Base-by-base conservation (phyloP, 2,113 vertebrate species). In the Pycnonotus jocosus region DNA sequence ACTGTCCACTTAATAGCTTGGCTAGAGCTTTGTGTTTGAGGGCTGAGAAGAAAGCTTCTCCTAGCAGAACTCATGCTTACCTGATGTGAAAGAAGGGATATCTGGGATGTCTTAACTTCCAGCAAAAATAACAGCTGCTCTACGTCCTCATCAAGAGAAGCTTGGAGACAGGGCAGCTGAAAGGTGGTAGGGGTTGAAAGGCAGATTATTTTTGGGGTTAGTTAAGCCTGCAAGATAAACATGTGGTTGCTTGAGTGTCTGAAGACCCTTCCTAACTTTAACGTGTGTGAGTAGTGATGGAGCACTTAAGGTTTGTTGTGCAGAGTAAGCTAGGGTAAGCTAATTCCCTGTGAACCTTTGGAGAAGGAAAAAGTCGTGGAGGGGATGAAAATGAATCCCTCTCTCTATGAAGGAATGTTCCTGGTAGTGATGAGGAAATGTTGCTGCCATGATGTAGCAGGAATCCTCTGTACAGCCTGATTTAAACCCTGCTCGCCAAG, bases 251-350 rank as follows among this genome's bases (percentile, higher is more conserved):
- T 37, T 33, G 22, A 68, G 15, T 37, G 38, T 50, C 53, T 80
- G 58, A 24, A 69, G 47, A 53, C 16, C 27, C 27, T 60, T 82
- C 15, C n/a, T 80, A 21, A 6, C 31, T 80, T 85, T 56, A 12
- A 19, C 0, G 2, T 7, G 1, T 48, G 14, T 23, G 4, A 30
- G 11, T 8, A 42, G 14, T 40, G 80, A 42, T 2, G n/a, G 54
- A 83, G 68, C 28, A 48, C 17, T 50, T 1, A 1, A 31, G 30
- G 13, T 83, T 54, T 50, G 44, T 53, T 2, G 0, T 1, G 2
- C 7, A 42, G 62, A 38, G 25, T 19, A 15, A 57, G 7, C 45
- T n/a, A 6, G 35, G 48, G 14, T 66, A 42, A 19, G 31, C 28
- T 90, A 58, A 42, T 74, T 70, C 45, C n/a, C 48, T 30, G 33